Evolutionary conservation across 2,797 vertebrate species (phyloP), one percentile per base, ranked within the genome.

Genomic region (Gouania willdenowi): DNA sequence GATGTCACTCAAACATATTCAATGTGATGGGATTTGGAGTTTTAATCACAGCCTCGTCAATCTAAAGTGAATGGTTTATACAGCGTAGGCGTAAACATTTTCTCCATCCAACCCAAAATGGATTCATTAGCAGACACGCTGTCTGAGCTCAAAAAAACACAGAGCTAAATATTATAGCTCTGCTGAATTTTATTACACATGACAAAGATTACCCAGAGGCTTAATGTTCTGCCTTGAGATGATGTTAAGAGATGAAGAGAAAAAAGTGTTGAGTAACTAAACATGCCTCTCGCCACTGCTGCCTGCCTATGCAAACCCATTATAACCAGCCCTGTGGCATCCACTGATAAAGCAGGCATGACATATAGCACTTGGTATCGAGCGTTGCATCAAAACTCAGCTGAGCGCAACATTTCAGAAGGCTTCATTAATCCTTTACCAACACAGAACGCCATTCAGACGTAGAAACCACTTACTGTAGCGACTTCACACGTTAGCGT

Each of bases 351-450:
- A 65, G 13, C 12, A 20, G 27, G 65, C 24, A 23, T 23, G 32
- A 35, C 24, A 31, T 36, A 4, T 3, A 21, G 25, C 34, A n/a
- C 14, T 31, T 18, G 11, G 21, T 9, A 24, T 35, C 13, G 14
- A 19, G 27, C 18, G 12, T 55, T 30, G 8, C 41, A 39, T 58
- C 29, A 26, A 55, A 27, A 45, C 35, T 23, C 35, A 26, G 33
- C 33, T 13, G 33, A 66, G 28, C 15, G 22, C 13, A 25, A 40
- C 27, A 6, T 24, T 52, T 61, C n/a, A 37, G 46, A 62, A 59
- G 18, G 59, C 54, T 32, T 30, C 55, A 63, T 79, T 74, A 64
- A 47, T 40, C 15, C 47, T 55, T 40, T 38, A 46, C 54, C 35
- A 41, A 54, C 20, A 11, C 3, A 17, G 29, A 56, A 55, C 45